Evolutionary conservation across 2,113 vertebrate genomes (phyloP).

Genomic region (Sinocyclocheilus grahami): DNA sequence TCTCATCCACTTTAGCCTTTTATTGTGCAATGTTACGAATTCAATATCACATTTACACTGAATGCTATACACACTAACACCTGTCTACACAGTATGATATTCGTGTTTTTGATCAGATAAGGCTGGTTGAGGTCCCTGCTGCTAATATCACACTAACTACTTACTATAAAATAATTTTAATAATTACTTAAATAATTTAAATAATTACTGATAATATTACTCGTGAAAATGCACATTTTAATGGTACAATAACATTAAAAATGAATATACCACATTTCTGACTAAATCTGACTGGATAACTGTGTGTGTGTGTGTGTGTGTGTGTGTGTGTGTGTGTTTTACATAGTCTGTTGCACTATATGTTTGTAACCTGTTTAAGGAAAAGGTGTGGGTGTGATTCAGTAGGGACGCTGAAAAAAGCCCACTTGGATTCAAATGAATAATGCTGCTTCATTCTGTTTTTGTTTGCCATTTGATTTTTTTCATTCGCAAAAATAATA

Average conservation of each 20-base stretch:
- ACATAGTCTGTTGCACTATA: not conserved
- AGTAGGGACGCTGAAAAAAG: not conserved
- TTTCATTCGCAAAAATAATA: not conserved
- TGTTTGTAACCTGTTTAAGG: too few species aligned
- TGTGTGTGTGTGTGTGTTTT: too few species aligned
- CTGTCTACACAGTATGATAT: not conserved
- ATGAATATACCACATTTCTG: too few species aligned
- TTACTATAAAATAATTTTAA: not conserved
- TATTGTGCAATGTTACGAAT: not conserved
- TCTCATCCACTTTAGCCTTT: not conserved
- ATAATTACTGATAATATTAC: not conserved
- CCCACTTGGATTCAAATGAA: not conserved
- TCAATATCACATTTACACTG: conserved; percentile 2
- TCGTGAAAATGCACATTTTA: not conserved
- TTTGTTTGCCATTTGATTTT: not conserved
- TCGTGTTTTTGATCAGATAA: not conserved
- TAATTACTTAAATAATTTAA: too few species aligned
- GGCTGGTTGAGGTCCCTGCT: not conserved
- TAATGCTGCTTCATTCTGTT: not conserved
- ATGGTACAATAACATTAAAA: too few species aligned
- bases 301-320: not conserved
- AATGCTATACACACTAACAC: not conserved
- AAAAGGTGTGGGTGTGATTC: not conserved
- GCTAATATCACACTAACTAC: not conserved
- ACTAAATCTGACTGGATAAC: not conserved